Percentiles rank a stretch among this genome's conserved stretches.
Evolutionary conservation across 2,797 vertebrate genomes (phyloP).

Genomic region (Geotrypetes seraphini): DNA sequence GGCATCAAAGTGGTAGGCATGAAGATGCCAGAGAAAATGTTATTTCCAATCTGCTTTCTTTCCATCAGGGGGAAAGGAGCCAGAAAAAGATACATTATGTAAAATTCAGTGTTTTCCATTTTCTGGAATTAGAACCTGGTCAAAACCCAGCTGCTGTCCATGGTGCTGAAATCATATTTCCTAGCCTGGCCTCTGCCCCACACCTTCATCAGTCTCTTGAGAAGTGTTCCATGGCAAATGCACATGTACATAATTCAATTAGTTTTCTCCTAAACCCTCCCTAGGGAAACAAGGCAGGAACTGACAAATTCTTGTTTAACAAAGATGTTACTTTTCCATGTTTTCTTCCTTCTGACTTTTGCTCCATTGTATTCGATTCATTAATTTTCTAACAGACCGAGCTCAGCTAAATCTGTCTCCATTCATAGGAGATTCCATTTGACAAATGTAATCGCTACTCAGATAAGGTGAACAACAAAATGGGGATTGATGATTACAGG

Average conservation of each 20-base stretch:
- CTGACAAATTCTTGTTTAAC: slow-evolving; percentile 62
- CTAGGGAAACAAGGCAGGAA: slow-evolving; percentile 54
- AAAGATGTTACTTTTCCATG: slow-evolving; percentile 63
- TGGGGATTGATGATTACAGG: not conserved
- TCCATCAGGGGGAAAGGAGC: no score
- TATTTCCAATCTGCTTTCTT: accelerated
- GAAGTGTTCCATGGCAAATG: slow-evolving; percentile 37
- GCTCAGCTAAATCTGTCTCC: slow-evolving; percentile 33
- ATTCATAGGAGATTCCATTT: slow-evolving; percentile 37
- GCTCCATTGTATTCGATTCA: slow-evolving; percentile 55
- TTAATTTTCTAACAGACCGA: slow-evolving; percentile 65
- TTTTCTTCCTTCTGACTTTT: slow-evolving; percentile 12
- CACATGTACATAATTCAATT: slow-evolving; percentile 86
- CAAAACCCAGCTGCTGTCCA: slow-evolving; percentile 47
- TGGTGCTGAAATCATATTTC: slow-evolving; percentile 46
- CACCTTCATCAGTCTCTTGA: slow-evolving; percentile 2
- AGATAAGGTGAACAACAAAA: slow-evolving; percentile 29
- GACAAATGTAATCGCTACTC: slow-evolving; percentile 36
- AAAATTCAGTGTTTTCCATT: slow-evolving; percentile 46
- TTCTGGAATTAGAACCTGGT: slow-evolving; percentile 18
- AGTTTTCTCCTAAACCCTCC: slow-evolving; percentile 68
- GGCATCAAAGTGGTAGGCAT: not conserved
- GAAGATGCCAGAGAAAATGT: not conserved
- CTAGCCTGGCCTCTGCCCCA: slow-evolving; percentile 1
- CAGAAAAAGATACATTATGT: slow-evolving; percentile 22